Conservation (phyloP, 2,888 invertebrate species). For the Dryadula phaetusa region DNA sequence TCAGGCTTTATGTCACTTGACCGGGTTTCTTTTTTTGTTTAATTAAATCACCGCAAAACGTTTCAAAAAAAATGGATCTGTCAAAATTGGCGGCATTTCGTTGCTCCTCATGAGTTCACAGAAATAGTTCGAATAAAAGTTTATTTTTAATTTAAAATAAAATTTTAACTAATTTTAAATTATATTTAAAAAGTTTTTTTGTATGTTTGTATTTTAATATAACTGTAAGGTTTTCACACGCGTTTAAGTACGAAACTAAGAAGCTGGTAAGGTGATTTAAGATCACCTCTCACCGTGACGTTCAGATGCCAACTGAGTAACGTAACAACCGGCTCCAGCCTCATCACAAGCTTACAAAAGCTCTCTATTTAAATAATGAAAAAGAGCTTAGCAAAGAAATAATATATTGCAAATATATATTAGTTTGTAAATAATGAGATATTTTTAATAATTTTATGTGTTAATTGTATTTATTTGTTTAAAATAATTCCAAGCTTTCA, state of each 20-base stretch:
- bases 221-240: constrained; percentile 6
- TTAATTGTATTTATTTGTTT: background rate
- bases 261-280: background rate
- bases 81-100: constrained; percentile 21
- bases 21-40: background rate
- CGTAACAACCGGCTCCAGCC: constrained; percentile 20
- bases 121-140: background rate
- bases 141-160: background rate
- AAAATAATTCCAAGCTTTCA: background rate
- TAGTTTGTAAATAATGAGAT: no score
- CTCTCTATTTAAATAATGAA: background rate
- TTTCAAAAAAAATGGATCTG: background rate
- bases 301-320: constrained; percentile 35
- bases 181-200: background rate
- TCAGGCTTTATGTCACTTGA: background rate
- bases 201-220: background rate
- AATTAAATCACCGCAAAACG: background rate
- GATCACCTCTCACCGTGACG: constrained; percentile 19
- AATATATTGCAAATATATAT: no score
- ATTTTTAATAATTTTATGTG: no score
- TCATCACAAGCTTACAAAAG: constrained; percentile 9
- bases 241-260: background rate
- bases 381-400: no score
- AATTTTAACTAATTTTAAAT: background rate
- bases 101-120: background rate